Evolutionary conservation across 1,140 invertebrate species (phyloP), one percentile per base, ranked within the genome.

Genomic region (Stegodyphus dumicola): DNA sequence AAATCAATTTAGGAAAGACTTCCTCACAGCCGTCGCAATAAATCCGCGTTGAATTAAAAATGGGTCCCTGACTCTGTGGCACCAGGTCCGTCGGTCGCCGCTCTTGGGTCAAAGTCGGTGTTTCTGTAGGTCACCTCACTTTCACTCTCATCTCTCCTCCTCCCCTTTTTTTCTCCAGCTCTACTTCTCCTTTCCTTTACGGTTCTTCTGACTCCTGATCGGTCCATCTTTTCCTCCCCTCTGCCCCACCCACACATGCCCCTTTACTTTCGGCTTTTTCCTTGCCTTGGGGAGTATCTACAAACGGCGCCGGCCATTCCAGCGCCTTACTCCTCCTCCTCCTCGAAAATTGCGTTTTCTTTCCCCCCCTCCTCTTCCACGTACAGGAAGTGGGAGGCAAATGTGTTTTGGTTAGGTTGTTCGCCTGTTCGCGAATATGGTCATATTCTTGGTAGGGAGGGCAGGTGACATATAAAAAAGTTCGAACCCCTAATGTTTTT

Each of bases 1-100:
- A 67, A 67, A 67, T 67, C 65, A 67, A 67, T 67, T 67, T 67
- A 67, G 65, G 65, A 67, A 15, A 15, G 65, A 67, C 65, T 67
- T 67, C 53, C 71, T 66, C 60, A 67, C 77, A 71, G 33, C 67
- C 65, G 65, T 76, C 74, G 81, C 81, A 76, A 69, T 85, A 85
- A 76, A 77, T 76, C 81, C 81, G 66, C n/a, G 52, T 33, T 69
- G 81, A 85, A 85, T 85, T 85, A 85, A 85, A 85, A 85, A 85
- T 85, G 81, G 73, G 67, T 65, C 71, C 71, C 11, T 85, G 81
- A 81, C 79, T 81, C 56, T n/a, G 65, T 77, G 81, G 73, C 81
- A 69, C 81, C 73, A 75, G 81, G 81, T 85, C 73, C 66, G 74
- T 56, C 74, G 66, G 81, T 84, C 73, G 79, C 79, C 79, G 70